A percentile compares a stretch with the other conserved stretches of the same genome.
Conservation (phyloP, 2,113 vertebrate species). For the Anolis carolinensis region DNA sequence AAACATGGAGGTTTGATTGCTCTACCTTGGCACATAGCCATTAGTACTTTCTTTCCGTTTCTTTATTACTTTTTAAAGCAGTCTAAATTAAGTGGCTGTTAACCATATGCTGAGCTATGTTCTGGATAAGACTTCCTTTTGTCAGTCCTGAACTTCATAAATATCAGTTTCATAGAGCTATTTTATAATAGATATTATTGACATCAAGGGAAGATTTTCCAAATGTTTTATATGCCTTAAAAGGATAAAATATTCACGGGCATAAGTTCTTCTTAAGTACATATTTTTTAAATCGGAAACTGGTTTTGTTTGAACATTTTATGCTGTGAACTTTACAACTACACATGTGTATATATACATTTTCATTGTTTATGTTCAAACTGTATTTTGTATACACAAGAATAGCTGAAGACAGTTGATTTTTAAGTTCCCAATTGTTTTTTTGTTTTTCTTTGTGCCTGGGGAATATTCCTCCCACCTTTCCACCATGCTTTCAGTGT, state of each 20-base stretch:
- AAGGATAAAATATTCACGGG: no score
- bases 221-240: no score
- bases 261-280: no score
- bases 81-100: not conserved
- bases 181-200: no score
- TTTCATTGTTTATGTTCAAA: not conserved
- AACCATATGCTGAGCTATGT: not conserved
- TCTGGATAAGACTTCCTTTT: not conserved
- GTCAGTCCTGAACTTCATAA: not conserved
- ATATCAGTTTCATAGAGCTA: no score
- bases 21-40: not conserved
- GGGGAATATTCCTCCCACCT: no score
- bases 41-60: not conserved
- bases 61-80: not conserved
- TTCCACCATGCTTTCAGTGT: not conserved
- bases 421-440: not conserved
- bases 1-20: not conserved
- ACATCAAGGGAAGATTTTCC: no score
- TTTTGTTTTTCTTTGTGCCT: not conserved
- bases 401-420: not conserved
- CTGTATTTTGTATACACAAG: not conserved
- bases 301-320: no score
- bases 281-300: no score
- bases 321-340: not conserved
- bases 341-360: not conserved